A percentile compares a stretch with the other conserved stretches of the same genome.
phyloP scores from a whole-genome alignment of 2,797 vertebrate genomes.

The Ibycter americanus region DNA sequence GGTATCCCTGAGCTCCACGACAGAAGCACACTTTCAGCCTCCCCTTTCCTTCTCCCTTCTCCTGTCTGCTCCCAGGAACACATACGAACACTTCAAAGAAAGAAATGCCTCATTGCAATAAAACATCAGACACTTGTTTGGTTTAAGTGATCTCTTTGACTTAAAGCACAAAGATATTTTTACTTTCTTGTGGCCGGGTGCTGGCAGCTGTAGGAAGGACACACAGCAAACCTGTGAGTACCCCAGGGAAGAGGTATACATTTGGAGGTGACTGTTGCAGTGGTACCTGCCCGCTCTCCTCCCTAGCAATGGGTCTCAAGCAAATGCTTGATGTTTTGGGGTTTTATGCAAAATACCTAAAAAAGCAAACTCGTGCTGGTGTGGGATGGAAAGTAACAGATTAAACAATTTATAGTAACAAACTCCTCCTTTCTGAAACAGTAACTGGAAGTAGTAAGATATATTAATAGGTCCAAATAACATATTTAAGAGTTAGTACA shows the following conservation, averaged over 20 bases:
- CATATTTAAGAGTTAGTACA: background rate
- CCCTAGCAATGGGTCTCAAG: background rate
- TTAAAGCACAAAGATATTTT: background rate
- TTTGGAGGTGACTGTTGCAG: background rate
- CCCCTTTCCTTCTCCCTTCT: background rate
- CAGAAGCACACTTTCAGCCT: background rate
- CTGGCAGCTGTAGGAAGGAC: background rate
- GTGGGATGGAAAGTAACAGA: background rate
- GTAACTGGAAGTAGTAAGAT: background rate
- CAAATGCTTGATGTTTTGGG: background rate
- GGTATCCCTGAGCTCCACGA: background rate
- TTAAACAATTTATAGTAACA: background rate
- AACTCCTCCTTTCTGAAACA: background rate
- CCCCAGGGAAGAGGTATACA: background rate
- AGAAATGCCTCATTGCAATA: background rate
- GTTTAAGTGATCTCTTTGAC: background rate
- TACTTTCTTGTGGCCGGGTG: background rate
- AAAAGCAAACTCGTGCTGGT: background rate
- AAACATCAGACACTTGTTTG: background rate
- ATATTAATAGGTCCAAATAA: background rate
- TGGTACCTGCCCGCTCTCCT: background rate
- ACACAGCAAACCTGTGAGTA: background rate
- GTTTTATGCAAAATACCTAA: background rate
- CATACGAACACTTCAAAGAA: rapidly evolving
- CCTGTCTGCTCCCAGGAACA: background rate